Base-by-base conservation (phyloP, 1,140 invertebrate species). In the Amyelois transitella region DNA sequence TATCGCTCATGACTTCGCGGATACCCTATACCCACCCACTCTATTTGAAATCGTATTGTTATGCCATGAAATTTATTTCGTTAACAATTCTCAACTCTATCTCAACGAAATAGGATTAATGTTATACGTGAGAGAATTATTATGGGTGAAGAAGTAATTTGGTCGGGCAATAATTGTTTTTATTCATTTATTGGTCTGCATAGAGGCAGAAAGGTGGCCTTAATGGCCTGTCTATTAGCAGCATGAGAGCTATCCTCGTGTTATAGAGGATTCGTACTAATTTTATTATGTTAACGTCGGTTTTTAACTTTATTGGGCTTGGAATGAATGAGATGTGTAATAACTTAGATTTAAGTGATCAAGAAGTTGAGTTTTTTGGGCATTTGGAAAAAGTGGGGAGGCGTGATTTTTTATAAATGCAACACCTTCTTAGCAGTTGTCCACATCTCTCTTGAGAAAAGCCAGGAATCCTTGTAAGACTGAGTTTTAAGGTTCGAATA, bases 131-230 rank as follows among this genome's bases (percentile, higher is more conserved):
- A 14, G 32, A 38, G 32, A 4, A 38, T 14, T 4, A 14, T 14
- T 14, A 6, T 21, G 50, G n/a, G n/a, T 32, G 59, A 21, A 64
- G 25, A 47, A 17, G 43, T 47, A 62, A 49, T 22, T 59, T 62
- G 38, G 62, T 55, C 45, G 10, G 43, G 7, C 43, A 53, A 68
- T 81, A 79, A 81, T 81, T 83, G 76, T 81, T 81, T 81, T 79
- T 81, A 81, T 81, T 76, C 75, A 77, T 81, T 81, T 81, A 81
- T 77, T 67, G 64, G 63, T 69, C 62, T 58, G 62, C 62, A 73
- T 74, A 72, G 65, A 75, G 58, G 53, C 60, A 69, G 69, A 77
- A 75, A 78, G 74, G 79, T 75, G 72, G 72, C 69, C 75, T 69
- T 80, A 77, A 82, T 79, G 60, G 75, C 58, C 58, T 65, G 55